phyloP scores from a whole-genome alignment of 2,113 vertebrate genomes.

The Vombatus ursinus region DNA sequence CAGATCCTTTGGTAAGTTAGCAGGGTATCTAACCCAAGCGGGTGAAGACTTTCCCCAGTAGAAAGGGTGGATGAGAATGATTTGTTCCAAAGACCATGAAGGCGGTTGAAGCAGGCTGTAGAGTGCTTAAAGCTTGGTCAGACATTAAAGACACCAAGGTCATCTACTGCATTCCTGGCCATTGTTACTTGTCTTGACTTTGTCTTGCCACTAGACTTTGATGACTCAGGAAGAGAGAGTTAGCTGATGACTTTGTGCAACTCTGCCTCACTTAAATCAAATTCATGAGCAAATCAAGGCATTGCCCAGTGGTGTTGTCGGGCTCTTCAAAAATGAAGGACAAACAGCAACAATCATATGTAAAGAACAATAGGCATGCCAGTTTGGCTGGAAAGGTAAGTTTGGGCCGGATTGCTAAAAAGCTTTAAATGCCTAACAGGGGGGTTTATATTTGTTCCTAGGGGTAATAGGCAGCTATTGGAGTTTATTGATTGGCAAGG shows the following conservation, averaged over 20 bases:
- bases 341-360: neutral
- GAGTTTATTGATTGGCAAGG: neutral
- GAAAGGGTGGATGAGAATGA: neutral
- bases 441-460: neutral
- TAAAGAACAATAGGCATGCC: neutral
- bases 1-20: too few species aligned
- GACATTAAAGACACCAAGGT: neutral
- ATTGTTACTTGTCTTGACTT: neutral
- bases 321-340: neutral
- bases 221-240: neutral
- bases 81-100: neutral
- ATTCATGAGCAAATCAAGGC: neutral
- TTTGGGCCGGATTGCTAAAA: neutral
- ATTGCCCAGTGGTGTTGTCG: neutral
- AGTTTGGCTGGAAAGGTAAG: neutral
- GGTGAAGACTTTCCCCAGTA: too few species aligned
- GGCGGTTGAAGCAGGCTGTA: too few species aligned
- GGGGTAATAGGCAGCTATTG: neutral
- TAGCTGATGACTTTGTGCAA: neutral
- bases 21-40: too few species aligned
- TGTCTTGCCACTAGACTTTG: neutral
- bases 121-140: neutral
- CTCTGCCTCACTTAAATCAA: neutral
- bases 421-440: neutral
- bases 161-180: neutral